Evolutionary conservation across 2,888 invertebrate species (phyloP).

Genomic region (Pseudolycoriella hygida): DNA sequence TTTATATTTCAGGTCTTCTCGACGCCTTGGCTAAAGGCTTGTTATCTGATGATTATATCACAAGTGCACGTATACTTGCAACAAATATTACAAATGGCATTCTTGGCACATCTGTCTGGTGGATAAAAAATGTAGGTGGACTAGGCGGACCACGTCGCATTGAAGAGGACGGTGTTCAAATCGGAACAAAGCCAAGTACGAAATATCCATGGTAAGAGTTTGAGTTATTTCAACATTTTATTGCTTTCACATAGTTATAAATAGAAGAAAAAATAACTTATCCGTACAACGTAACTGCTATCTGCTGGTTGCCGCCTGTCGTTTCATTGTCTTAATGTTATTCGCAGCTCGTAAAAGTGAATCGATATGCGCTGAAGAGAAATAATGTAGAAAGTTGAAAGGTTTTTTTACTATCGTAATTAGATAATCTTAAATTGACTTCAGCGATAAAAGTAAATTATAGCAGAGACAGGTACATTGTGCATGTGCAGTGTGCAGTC

Average conservation of each 20-base stretch:
- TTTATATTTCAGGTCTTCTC: slow-evolving; percentile 38
- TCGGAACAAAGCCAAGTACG: slow-evolving; percentile 45
- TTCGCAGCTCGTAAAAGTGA: no score
- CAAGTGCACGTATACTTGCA: slow-evolving; percentile 40
- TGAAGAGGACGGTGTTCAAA: slow-evolving; percentile 33
- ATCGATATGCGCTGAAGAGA: no score
- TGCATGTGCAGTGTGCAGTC: no score
- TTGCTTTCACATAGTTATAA: not conserved
- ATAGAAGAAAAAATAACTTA: no score
- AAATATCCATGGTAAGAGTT: slow-evolving; percentile 53
- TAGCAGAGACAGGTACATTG: no score
- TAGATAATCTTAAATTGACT: no score
- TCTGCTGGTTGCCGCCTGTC: no score
- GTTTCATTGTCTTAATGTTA: no score
- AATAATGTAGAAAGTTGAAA: no score
- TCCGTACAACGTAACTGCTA: no score
- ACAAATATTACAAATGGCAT: slow-evolving; percentile 41
- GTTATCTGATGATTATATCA: slow-evolving; percentile 39
- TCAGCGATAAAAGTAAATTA: no score
- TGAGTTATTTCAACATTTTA: not conserved
- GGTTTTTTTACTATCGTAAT: no score
- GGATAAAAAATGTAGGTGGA: slow-evolving; percentile 34
- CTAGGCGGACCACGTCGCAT: slow-evolving; percentile 33
- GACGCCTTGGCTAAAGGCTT: slow-evolving; percentile 58
- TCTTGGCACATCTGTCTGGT: slow-evolving; percentile 39